Conservation (phyloP, 2,797 vertebrate genomes). For the Pantherophis vulpinus region DNA sequence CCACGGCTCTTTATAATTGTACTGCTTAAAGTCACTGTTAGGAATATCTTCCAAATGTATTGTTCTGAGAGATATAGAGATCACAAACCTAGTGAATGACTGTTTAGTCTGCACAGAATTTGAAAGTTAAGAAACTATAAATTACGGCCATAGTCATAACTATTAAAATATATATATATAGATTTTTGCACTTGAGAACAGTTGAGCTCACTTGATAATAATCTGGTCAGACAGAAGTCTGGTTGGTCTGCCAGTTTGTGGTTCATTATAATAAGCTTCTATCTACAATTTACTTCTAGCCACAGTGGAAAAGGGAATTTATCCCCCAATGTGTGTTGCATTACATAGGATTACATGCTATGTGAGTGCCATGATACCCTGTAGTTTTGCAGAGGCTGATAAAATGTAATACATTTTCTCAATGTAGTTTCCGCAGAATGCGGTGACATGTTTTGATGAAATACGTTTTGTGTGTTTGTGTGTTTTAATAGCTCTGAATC, state of each 20-base stretch:
- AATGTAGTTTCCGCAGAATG: conserved; percentile 39
- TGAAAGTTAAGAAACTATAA: conserved; percentile 15
- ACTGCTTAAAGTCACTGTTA: not conserved
- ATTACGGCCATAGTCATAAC: conserved; percentile 4
- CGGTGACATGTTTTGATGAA: conserved; percentile 17
- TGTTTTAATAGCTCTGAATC: conserved; percentile 27
- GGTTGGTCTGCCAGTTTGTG: conserved; percentile 58
- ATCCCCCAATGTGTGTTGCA: conserved; percentile 51
- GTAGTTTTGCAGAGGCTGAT: conserved; percentile 58
- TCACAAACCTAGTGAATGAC: not conserved
- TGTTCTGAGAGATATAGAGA: not conserved
- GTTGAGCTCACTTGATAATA: conserved; percentile 50
- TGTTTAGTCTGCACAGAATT: not conserved
- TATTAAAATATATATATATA: not conserved
- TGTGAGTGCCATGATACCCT: conserved; percentile 40
- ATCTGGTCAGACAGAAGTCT: conserved; percentile 58
- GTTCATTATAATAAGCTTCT: conserved; percentile 61
- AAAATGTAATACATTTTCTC: conserved; percentile 58
- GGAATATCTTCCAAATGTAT: not conserved
- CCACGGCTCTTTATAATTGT: not conserved
- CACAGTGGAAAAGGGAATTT: conserved; percentile 53
- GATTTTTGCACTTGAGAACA: conserved; percentile 40
- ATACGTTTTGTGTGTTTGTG: not conserved
- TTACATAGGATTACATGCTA: conserved; percentile 55
- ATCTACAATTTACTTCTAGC: conserved; percentile 60